Conservation (phyloP, 2,113 vertebrate genomes). For the Rissa tridactyla region DNA sequence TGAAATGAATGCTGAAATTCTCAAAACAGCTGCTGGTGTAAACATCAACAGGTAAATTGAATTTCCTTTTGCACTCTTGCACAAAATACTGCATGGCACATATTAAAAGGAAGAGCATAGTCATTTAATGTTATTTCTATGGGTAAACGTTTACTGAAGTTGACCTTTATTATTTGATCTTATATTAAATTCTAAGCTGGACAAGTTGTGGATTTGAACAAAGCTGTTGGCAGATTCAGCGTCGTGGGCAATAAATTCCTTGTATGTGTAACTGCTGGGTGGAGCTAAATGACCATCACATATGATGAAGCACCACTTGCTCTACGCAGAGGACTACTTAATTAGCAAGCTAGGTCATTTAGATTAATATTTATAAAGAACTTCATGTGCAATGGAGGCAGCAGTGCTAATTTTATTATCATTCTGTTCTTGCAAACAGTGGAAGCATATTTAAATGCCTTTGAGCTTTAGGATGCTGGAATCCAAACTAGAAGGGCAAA, state of each 20-base stretch:
- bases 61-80: background rate
- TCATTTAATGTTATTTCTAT: background rate
- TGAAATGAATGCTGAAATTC: background rate
- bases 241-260: background rate
- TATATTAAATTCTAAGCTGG: background rate
- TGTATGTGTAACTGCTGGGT: background rate
- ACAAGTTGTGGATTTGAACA: background rate
- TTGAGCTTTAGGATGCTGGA: background rate
- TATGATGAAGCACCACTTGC: background rate
- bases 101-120: background rate
- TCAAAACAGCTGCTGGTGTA: background rate
- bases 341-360: background rate
- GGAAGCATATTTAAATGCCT: background rate
- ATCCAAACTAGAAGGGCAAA: background rate
- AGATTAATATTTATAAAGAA: background rate
- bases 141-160: background rate
- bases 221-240: background rate
- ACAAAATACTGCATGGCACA: background rate
- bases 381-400: background rate
- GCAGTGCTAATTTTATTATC: background rate
- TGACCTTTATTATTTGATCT: background rate
- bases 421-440: background rate
- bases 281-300: background rate
- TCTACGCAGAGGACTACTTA: background rate
- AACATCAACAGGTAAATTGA: conserved; percentile 9